A percentile compares a stretch with the other conserved stretches of the same genome.
Conservation (phyloP, 2,113 vertebrate species). For the Caloenas nicobarica region DNA sequence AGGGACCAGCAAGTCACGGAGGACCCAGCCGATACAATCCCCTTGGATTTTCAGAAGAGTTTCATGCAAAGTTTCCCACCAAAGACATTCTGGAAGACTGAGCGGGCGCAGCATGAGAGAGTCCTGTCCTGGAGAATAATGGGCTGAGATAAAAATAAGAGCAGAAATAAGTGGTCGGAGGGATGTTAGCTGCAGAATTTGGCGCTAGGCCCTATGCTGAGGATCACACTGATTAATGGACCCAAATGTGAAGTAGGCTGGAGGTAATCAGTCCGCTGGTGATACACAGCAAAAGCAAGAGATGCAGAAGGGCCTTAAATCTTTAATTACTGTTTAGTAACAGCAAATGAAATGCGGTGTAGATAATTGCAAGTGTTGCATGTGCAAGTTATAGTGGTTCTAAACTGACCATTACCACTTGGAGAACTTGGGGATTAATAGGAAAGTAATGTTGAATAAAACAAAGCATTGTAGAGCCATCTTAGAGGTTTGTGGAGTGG, state of each 20-base stretch:
- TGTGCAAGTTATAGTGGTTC: background rate
- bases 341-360: background rate
- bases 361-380: background rate
- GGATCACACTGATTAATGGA: background rate
- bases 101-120: background rate
- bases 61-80: background rate
- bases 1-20: background rate
- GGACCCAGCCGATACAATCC: background rate
- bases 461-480: background rate
- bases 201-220: background rate
- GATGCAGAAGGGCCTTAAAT: background rate
- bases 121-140: background rate
- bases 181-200: background rate
- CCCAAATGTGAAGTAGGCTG: background rate
- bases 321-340: background rate
- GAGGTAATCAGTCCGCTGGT: background rate
- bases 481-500: background rate
- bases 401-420: background rate
- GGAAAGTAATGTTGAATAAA: background rate
- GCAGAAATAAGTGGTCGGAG: background rate
- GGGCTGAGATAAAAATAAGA: background rate
- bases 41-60: background rate
- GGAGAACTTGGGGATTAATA: background rate
- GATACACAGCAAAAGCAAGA: background rate
- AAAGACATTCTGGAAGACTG: background rate